Percentiles rank a stretch among this genome's conserved stretches.
Evolutionary conservation across 2,113 vertebrate genomes (phyloP).

Genomic region (Perccottus glenii): DNA sequence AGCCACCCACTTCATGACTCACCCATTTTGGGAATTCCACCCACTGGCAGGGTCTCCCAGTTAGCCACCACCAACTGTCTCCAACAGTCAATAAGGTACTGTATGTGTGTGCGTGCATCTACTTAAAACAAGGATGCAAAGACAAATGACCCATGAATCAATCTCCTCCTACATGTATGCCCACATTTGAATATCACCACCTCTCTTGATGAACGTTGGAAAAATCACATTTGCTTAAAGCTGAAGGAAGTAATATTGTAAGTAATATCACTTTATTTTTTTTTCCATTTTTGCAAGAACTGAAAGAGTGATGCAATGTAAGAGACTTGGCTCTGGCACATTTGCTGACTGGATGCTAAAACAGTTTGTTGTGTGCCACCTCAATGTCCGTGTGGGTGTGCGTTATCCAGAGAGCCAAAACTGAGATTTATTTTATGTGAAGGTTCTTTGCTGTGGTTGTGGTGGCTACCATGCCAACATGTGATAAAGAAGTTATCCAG

Average conservation of each 20-base stretch:
- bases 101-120: neutral
- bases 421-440: neutral
- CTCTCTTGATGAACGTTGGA: neutral
- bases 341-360: conserved; percentile 17
- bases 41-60: conserved; percentile 27
- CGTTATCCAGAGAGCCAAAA: neutral
- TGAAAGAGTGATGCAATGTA: conserved; percentile 9
- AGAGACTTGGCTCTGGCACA: conserved; percentile 15
- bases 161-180: neutral
- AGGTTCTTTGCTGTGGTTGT: conserved; percentile 17
- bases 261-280: neutral
- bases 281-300: neutral
- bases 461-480: conserved; percentile 11
- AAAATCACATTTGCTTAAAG: neutral
- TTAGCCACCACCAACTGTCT: neutral
- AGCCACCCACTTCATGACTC: conserved; percentile 54
- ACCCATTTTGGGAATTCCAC: conserved; percentile 47
- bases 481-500: conserved; percentile 1
- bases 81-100: neutral
- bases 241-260: too few relatives aligned
- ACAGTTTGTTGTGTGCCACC: conserved; percentile 10
- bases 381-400: conserved; percentile 19
- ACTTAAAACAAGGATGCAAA: conserved; percentile 4
- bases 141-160: conserved; percentile 20
- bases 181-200: neutral